Evolutionary conservation across 1,140 invertebrate genomes (phyloP).

Genomic region (Arctopsyche grandis): DNA sequence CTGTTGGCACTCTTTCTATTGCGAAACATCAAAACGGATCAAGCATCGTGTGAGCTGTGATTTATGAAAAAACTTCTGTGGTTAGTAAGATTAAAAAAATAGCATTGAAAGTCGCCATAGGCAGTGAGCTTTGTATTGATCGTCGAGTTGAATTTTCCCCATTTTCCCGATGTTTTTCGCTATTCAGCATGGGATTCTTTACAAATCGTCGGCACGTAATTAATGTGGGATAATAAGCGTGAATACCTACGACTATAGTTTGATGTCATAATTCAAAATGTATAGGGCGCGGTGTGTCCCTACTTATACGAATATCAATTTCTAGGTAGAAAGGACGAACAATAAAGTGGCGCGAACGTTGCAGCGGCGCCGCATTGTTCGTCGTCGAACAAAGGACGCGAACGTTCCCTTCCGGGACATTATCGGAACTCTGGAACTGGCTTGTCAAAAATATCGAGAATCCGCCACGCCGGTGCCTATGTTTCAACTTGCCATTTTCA

Average conservation of each 20-base stretch:
- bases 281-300: background rate
- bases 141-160: no score
- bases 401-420: conserved; percentile 24
- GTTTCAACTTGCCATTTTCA: background rate
- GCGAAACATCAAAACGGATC: no score
- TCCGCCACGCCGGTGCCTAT: background rate
- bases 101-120: no score
- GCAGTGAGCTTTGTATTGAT: no score
- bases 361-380: conserved; percentile 29
- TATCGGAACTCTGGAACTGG: background rate
- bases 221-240: conserved; percentile 1
- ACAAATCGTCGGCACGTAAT: background rate
- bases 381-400: background rate
- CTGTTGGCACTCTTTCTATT: no score
- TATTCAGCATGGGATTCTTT: background rate
- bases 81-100: no score
- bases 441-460: conserved; percentile 24
- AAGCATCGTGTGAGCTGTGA: no score
- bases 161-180: no score
- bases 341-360: conserved; percentile 27
- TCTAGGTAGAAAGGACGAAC: conserved; percentile 14
- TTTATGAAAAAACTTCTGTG: no score
- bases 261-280: conserved; percentile 14
- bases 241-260: background rate
- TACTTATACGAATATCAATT: conserved; percentile 19